A percentile compares a stretch with the other conserved stretches of the same genome.
Evolutionary conservation across 2,797 vertebrate genomes (phyloP).

Genomic region (Hafferia zeledoni): DNA sequence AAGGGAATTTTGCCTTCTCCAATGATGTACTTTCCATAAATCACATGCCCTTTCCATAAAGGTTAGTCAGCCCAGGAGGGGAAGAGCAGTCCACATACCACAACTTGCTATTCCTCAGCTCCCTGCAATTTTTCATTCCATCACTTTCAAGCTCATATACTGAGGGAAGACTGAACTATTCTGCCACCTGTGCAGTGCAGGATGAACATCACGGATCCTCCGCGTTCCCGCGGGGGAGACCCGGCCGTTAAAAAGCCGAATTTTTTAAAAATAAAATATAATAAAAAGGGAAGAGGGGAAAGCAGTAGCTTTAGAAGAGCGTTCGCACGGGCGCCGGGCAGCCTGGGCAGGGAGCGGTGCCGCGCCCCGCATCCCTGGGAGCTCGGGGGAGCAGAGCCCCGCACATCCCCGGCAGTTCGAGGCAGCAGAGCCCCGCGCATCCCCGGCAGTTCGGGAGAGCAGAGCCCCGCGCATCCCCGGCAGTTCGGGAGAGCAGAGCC

Average conservation of each 20-base stretch:
- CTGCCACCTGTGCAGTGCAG: neutral
- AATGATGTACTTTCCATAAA: neutral
- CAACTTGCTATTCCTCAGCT: neutral
- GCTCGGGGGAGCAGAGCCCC: neutral
- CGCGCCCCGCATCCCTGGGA: neutral
- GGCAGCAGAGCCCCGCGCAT: neutral
- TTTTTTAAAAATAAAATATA: fast-evolving
- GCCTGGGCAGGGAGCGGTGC: neutral
- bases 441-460: too few species aligned
- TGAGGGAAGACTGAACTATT: fast-evolving
- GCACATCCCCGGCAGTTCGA: neutral
- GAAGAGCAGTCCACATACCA: neutral
- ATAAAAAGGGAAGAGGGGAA: fast-evolving
- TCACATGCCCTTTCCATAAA: neutral
- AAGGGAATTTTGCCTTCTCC: neutral
- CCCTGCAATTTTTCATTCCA: neutral
- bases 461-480: too few species aligned
- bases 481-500: neutral
- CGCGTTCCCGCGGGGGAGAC: fast-evolving
- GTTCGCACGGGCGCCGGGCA: fast-evolving
- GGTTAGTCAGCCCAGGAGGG: neutral
- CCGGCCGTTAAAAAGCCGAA: fast-evolving
- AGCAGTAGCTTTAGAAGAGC: neutral
- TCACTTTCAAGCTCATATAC: neutral
- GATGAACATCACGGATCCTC: fast-evolving